Evolutionary conservation across 2,797 vertebrate species (phyloP).

Genomic region (Trachops cirrhosus): DNA sequence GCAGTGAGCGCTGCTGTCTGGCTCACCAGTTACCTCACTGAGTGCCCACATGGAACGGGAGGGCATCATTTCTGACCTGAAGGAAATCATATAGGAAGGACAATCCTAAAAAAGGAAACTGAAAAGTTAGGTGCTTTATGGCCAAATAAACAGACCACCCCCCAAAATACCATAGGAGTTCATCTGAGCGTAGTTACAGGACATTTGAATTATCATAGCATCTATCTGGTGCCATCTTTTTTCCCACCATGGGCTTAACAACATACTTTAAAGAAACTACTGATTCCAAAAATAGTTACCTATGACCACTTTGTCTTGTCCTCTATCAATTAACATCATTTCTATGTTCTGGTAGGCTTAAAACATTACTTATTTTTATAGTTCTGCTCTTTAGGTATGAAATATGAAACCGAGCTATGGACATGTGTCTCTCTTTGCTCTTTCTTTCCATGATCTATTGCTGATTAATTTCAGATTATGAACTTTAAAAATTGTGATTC

Average conservation of each 20-base stretch:
- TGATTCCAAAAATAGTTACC: constrained; percentile 37
- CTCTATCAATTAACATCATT: constrained; percentile 49
- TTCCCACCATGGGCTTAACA: neutral
- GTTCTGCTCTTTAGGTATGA: constrained; percentile 66
- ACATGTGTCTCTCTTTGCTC: constrained; percentile 62
- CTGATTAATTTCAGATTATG: constrained; percentile 67
- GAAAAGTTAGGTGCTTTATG: neutral
- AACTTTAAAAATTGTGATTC: constrained; percentile 69
- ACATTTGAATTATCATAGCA: neutral
- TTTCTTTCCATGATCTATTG: constrained; percentile 55
- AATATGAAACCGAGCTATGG: constrained; percentile 52
- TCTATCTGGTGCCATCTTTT: neutral
- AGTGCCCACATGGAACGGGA: neutral
- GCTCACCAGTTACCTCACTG: neutral
- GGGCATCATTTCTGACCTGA: neutral
- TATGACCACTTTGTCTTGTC: constrained; percentile 7
- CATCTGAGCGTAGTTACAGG: neutral
- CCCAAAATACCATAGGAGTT: neutral
- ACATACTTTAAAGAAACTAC: constrained; percentile 29
- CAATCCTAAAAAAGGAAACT: neutral
- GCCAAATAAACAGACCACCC: neutral
- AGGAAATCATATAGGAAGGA: neutral
- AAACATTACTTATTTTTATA: constrained; percentile 67
- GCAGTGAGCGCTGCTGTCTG: neutral
- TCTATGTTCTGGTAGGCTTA: constrained; percentile 24